Percentiles rank a stretch among this genome's conserved stretches.
These are phyloP conservation scores for Pilophorus perplexus DNA, from an alignment of 2,888 invertebrate genomes.

Conservation along the genomic window DNA sequence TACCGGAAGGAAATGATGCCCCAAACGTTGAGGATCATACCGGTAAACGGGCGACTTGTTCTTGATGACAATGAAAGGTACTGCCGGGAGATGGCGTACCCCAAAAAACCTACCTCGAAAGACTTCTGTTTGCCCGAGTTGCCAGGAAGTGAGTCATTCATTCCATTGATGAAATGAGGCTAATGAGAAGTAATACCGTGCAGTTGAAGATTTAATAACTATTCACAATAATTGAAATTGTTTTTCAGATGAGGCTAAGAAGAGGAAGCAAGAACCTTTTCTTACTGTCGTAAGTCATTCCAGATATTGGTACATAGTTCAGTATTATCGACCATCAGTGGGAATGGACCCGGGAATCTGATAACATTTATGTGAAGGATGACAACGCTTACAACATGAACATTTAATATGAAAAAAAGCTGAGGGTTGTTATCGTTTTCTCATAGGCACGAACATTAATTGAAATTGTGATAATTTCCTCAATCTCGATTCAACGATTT, in stretches of 20 bases:
- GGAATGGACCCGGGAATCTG: too few species aligned
- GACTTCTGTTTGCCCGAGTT: slow-evolving; percentile 63
- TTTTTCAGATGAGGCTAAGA: slow-evolving; percentile 28
- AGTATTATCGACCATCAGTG: too few species aligned
- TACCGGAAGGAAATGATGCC: slow-evolving; percentile 43
- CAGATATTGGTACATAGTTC: too few species aligned
- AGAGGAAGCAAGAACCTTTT: slow-evolving; percentile 29
- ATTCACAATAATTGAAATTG: background rate
- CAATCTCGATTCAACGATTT: too few species aligned
- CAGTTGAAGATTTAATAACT: too few species aligned
- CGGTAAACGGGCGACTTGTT: slow-evolving; percentile 52
- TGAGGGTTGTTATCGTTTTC: too few species aligned
- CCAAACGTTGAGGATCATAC: slow-evolving; percentile 41
- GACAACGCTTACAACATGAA: too few species aligned
- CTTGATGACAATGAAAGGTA: slow-evolving; percentile 42
- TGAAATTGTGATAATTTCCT: too few species aligned
- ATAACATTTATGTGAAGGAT: too few species aligned
- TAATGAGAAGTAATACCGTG: slow-evolving; percentile 28
- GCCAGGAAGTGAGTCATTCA: slow-evolving; percentile 58
- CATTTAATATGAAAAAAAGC: too few species aligned
- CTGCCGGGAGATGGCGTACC: slow-evolving; percentile 1
- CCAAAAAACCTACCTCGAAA: slow-evolving; percentile 29
- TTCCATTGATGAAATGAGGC: slow-evolving; percentile 17
- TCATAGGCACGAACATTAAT: too few species aligned
- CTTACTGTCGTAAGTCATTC: slow-evolving; percentile 17